Base-by-base conservation (phyloP, 2,888 invertebrate genomes). In the Erpobdella octoculata region DNA sequence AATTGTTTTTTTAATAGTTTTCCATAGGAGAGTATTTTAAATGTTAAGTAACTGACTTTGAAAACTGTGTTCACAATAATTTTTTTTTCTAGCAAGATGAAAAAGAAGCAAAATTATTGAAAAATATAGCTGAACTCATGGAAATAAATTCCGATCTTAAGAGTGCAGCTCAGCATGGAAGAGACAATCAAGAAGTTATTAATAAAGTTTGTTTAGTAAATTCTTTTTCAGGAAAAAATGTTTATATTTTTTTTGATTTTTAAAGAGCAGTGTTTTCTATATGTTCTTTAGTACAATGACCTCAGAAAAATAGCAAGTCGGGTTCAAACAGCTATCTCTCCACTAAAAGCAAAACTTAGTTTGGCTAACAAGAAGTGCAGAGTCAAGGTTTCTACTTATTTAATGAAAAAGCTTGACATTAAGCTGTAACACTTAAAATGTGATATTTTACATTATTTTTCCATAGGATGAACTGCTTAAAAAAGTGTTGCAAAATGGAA, bases 311-410 rank as follows among this genome's bases (percentile, higher is more conserved):
- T 71, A 31, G 41, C 71, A 18, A 71, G 71, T 33, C 53, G 67
- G 3, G 59, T 71, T n/a, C 71, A 71, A 53, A 71, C 71, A 21
- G 66, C 71, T 8, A 46, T 71, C 5, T 65, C 71, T 36, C 71
- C 71, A 28, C 37, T 71, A 37, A 71, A 71, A 37, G 71, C 71
- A 6, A 65, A 67, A 71, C 25, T 71, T 3, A 37, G 67, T n/a
- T 58, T 66, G 8, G 25, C 67, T n/a, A 67, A 46, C 28, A 66
- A 33, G 28, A 71, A 66, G 35, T 46, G 66, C 35, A 66, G 62
- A 15, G 53, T 35, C 9, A 71, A 71, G 59, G 71, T 71, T 18
- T 53, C n/a, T n/a, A n/a, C n/a, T n/a, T n/a, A n/a, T n/a, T n/a
- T n/a, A 46, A 53, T 53, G 28, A 12, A 6, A 53, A 53, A 8